Conservation (phyloP, 1,140 invertebrate genomes). For the Papilio glaucus region DNA sequence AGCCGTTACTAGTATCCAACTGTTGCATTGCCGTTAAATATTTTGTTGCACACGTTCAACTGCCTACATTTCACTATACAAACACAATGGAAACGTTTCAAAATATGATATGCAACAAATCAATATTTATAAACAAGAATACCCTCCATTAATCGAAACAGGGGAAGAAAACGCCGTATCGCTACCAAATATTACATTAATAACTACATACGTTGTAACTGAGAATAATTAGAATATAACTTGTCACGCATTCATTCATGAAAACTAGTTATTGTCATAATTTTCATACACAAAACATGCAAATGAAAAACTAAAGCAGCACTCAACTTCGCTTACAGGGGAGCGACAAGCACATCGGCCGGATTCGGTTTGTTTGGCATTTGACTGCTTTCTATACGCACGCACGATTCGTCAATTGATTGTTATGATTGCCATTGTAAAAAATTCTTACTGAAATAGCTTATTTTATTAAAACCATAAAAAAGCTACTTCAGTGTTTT, state of each 20-base stretch:
- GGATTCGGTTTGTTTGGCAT: constrained; percentile 54
- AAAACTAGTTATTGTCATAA: constrained; percentile 48
- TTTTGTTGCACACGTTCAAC: constrained; percentile 52
- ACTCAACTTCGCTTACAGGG: constrained; percentile 43
- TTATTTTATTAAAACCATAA: too few species aligned
- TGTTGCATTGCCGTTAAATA: constrained; percentile 67
- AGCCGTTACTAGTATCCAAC: constrained; percentile 61
- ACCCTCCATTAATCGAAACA: constrained; percentile 64
- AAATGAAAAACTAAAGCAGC: constrained; percentile 48
- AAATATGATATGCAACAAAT: constrained; percentile 75
- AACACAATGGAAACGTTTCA: constrained; percentile 57
- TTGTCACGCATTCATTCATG: constrained; percentile 50
- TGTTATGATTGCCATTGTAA: constrained; percentile 5
- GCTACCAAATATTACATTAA: constrained; percentile 46
- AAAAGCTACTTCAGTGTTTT: too few species aligned
- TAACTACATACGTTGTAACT: constrained; percentile 32
- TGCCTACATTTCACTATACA: constrained; percentile 75
- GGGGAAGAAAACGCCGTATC: constrained; percentile 47
- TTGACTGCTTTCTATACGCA: constrained; percentile 45
- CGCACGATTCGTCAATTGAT: constrained; percentile 35
- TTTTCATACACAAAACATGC: constrained; percentile 72
- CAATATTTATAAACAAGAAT: constrained; percentile 82
- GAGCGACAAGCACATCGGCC: constrained; percentile 60
- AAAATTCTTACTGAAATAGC: too few species aligned
- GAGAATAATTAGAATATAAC: constrained; percentile 41